Base-by-base conservation (phyloP, 1,140 invertebrate genomes). In the Drosophila lacteicornis region DNA sequence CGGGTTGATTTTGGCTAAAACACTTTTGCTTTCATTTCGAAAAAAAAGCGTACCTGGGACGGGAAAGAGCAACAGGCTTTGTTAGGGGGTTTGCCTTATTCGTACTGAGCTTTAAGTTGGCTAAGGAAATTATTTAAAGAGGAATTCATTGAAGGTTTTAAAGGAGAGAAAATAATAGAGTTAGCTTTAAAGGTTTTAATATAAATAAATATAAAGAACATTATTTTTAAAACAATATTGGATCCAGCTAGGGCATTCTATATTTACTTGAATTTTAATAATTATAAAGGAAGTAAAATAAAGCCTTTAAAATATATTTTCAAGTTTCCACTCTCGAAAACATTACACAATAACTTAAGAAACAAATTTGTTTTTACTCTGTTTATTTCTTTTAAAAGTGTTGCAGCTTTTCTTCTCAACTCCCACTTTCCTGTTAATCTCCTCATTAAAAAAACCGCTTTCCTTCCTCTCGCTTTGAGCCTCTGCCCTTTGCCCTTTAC, bases 361-460 rank as follows among this genome's bases (percentile, higher is more conserved):
- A 36, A 53, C 17, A 38, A 38, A 55, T 9, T 38, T 38, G 0
- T 53, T 33, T 38, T 38, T 61, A 3, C 47, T 51, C 46, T 30
- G 47, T 38, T 69, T 51, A 45, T 65, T 65, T 15, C n/a, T 66
- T 56, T 17, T 68, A 55, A 68, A 70, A 56, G 63, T 40, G 13
- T 49, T 36, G 22, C 67, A 38, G 43, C 27, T 30, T 67, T 65
- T 22, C 51, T 11, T 22, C 17, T 19, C 2, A 15, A 17, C 12
- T 47, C 30, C 22, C 47, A 30, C 67, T 30, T 73, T 40, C 46
- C 36, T 59, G 69, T 50, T 73, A 73, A 73, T 60, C 69, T 73
- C n/a, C 67, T 73, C 69, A 73, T 73, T 73, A 73, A 73, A 73
- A 50, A 73, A 60, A 17, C 27, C 46, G 27, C 19, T 36, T 59